Evolutionary conservation across 2,113 vertebrate genomes (phyloP).

Genomic region (Tricholaema leucomelas): DNA sequence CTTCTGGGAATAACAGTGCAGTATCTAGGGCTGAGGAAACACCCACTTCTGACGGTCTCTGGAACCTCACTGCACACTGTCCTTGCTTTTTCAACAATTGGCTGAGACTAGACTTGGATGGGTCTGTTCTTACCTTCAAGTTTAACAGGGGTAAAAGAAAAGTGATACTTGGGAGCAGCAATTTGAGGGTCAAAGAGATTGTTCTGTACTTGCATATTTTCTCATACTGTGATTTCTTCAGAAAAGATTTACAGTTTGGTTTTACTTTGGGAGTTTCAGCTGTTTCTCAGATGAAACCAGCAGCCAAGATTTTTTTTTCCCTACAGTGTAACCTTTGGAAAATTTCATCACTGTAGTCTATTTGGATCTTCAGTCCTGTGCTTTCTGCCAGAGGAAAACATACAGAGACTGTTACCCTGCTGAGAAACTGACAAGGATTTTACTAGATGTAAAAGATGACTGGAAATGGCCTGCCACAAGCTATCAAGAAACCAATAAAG

Average conservation of each 20-base stretch:
- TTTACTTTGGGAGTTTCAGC: constrained; percentile 47
- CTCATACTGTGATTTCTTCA: background rate
- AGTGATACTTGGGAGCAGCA: background rate
- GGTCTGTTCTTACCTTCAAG: background rate
- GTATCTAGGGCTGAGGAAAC: background rate
- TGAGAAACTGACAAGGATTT: constrained; percentile 27
- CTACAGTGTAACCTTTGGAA: constrained; percentile 32
- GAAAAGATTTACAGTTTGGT: constrained; percentile 41
- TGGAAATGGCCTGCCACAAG: background rate
- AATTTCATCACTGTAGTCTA: constrained; percentile 26
- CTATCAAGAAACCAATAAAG: background rate
- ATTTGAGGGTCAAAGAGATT: background rate
- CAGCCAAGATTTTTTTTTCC: constrained; percentile 23
- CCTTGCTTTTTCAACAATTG: background rate
- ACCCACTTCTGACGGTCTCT: background rate
- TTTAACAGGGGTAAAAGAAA: constrained; percentile 10
- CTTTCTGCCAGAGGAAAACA: constrained; percentile 43
- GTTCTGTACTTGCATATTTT: constrained; percentile 24
- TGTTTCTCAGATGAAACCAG: constrained; percentile 15
- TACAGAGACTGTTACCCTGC: background rate
- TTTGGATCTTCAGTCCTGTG: background rate
- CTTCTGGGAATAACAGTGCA: background rate
- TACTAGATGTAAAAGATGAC: background rate
- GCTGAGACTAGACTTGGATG: background rate
- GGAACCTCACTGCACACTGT: background rate